A percentile compares a stretch with the other conserved stretches of the same genome.
Conservation (phyloP, 2,113 vertebrate genomes). For the Oncorhynchus keta region DNA sequence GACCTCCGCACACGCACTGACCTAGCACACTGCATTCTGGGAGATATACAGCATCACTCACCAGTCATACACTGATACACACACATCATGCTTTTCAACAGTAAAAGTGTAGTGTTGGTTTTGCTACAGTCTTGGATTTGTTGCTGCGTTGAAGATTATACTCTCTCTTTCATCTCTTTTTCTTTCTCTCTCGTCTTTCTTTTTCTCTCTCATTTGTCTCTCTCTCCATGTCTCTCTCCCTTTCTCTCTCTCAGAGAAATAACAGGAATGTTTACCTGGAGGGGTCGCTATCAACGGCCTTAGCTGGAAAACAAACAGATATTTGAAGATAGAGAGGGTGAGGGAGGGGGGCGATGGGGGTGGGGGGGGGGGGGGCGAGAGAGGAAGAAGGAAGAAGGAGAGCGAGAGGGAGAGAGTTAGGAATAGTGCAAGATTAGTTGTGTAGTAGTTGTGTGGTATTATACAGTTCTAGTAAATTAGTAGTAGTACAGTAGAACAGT, state of each 20-base stretch:
- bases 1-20: slow-evolving; percentile 75
- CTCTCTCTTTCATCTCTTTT: background rate
- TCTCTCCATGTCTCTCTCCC: slow-evolving; percentile 2
- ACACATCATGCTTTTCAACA: slow-evolving; percentile 6
- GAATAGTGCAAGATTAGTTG: background rate
- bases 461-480: background rate
- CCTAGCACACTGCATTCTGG: slow-evolving; percentile 75
- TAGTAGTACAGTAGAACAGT: too few relatives aligned
- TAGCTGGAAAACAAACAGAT: slow-evolving; percentile 56
- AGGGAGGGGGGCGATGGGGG: background rate
- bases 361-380: too few relatives aligned
- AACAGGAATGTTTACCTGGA: slow-evolving; percentile 67
- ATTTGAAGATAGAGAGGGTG: background rate
- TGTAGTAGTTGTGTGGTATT: background rate
- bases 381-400: background rate
- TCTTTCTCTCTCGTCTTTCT: background rate
- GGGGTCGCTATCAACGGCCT: slow-evolving; percentile 76
- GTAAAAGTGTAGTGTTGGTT: too few relatives aligned
- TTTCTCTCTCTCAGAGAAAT: slow-evolving; percentile 16
- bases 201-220: background rate
- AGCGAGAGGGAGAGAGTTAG: background rate
- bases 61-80: slow-evolving; percentile 20
- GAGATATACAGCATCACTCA: slow-evolving; percentile 59
- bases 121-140: too few relatives aligned
- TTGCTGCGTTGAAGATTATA: background rate